Evolutionary conservation across 2,888 invertebrate genomes (phyloP).

Genomic region (Papilio elwesi): DNA sequence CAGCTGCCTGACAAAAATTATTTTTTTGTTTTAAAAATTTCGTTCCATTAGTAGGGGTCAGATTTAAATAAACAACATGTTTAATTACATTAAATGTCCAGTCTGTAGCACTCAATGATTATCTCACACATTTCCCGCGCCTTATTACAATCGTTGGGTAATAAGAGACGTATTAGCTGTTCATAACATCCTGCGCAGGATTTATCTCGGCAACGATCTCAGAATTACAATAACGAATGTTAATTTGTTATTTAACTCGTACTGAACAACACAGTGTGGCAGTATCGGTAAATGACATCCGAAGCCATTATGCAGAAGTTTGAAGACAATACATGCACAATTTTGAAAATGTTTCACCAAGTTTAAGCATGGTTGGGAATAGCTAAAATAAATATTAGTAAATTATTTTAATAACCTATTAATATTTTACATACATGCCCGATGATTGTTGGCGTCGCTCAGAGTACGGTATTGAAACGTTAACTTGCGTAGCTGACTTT

Average conservation of each 20-base stretch:
- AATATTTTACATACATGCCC: no score
- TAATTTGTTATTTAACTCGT: not conserved
- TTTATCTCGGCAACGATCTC: constrained; percentile 30
- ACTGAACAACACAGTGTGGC: not conserved
- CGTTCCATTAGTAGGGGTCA: constrained; percentile 44
- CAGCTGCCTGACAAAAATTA: not conserved
- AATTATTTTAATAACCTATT: no score
- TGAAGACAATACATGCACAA: no score
- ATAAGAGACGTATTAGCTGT: constrained; percentile 27
- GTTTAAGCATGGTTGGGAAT: no score
- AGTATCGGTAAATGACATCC: no score
- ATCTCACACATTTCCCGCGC: constrained; percentile 44
- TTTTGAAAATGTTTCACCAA: no score
- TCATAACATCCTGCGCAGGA: constrained; percentile 34
- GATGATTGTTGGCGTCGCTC: no score
- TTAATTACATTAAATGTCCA: constrained; percentile 51
- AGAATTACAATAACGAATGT: not conserved
- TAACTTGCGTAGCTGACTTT: no score
- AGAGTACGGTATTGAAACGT: no score
- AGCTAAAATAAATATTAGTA: no score
- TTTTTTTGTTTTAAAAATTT: constrained; percentile 1
- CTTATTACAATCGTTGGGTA: constrained; percentile 39
- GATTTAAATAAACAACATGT: constrained; percentile 54
- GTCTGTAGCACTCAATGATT: constrained; percentile 47
- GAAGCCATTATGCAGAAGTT: no score